Percentiles rank a stretch among this genome's conserved stretches.
Evolutionary conservation across 2,797 vertebrate genomes (phyloP).

Genomic region (Megalops cyprinoides): DNA sequence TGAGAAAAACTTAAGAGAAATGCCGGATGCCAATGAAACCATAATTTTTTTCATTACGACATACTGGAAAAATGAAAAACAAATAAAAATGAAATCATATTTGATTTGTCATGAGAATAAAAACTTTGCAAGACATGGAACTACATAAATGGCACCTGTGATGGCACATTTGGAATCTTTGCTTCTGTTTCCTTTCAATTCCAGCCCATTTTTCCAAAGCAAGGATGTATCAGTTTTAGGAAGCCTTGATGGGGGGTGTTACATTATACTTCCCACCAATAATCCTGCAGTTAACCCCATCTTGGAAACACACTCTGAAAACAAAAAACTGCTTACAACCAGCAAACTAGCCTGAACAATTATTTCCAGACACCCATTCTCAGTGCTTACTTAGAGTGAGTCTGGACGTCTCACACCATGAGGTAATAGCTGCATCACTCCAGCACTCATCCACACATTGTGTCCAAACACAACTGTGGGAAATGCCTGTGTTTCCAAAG

Average conservation of each 20-base stretch:
- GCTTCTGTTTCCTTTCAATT: neutral
- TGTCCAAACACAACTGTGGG: conserved; percentile 69
- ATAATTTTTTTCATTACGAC: conserved; percentile 9
- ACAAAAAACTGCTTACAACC: conserved; percentile 40
- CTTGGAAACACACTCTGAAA: conserved; percentile 23
- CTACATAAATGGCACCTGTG: neutral
- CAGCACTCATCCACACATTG: conserved; percentile 43
- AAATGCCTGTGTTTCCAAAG: conserved; percentile 73
- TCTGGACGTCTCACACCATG: conserved; percentile 62
- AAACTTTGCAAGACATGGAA: neutral
- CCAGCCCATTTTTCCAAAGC: neutral
- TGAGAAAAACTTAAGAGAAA: conserved; percentile 49
- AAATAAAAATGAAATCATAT: neutral
- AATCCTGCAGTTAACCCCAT: neutral
- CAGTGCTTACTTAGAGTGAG: conserved; percentile 56
- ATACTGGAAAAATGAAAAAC: neutral
- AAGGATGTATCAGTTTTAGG: neutral
- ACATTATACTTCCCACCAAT: neutral
- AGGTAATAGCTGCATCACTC: conserved; percentile 67
- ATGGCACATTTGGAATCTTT: too few relatives aligned
- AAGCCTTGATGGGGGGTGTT: neutral
- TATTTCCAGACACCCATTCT: neutral
- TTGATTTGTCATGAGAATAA: neutral
- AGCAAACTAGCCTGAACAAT: neutral
- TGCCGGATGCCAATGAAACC: conserved; percentile 51